A percentile compares a stretch with the other conserved stretches of the same genome.
phyloP scores from a whole-genome alignment of 2,113 vertebrate genomes.

The Dendropsophus ebraccatus region DNA sequence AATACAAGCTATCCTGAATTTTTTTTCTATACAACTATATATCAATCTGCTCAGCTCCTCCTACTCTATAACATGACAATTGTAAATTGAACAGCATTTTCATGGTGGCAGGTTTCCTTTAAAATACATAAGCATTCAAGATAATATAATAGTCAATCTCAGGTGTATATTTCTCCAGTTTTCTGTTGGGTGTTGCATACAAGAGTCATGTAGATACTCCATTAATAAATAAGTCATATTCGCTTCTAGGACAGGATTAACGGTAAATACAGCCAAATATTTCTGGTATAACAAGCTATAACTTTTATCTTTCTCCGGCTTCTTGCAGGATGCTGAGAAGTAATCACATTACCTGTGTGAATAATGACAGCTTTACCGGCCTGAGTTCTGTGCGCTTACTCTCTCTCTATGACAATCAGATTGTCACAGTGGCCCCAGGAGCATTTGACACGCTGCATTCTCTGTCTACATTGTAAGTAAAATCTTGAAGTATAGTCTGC shows the following conservation, averaged over 20 bases:
- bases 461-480: constrained; percentile 91
- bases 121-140: no score
- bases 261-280: neutral
- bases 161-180: no score
- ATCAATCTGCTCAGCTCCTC: no score
- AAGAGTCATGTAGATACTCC: neutral
- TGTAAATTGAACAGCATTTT: no score
- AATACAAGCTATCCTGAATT: no score
- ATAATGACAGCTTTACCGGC: constrained; percentile 93
- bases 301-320: constrained; percentile 16
- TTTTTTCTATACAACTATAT: no score
- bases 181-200: no score
- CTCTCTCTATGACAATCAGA: constrained; percentile 96
- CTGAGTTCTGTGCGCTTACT: constrained; percentile 94
- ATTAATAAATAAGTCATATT: neutral
- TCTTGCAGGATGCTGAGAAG: constrained; percentile 91
- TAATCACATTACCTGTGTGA: constrained; percentile 94
- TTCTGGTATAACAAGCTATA: constrained; percentile 1
- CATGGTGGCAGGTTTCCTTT: no score
- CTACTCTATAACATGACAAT: no score
- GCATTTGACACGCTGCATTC: constrained; percentile 96
- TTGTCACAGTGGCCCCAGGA: constrained; percentile 90
- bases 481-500: neutral
- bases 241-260: neutral
- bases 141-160: no score